These are phyloP conservation scores for Nanger granti DNA, from an alignment of 2,113 vertebrate species.

Conservation along the genomic window DNA sequence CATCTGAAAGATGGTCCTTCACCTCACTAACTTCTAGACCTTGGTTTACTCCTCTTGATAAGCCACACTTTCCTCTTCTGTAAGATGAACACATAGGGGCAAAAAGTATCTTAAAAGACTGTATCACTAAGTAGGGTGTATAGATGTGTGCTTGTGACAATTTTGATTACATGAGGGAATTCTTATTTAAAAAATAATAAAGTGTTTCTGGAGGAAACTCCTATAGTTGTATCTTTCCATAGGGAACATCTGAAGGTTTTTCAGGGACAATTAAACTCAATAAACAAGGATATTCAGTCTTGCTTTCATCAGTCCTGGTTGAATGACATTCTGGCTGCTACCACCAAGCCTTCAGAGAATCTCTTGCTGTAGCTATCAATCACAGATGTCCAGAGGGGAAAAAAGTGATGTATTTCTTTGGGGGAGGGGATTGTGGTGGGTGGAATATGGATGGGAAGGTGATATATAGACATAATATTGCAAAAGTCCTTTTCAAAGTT, in stretches of 20 bases:
- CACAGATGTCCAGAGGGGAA: background rate
- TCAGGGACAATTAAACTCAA: background rate
- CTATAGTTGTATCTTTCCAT: background rate
- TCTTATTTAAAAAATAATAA: background rate
- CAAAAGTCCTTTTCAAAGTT: background rate
- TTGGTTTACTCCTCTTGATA: background rate
- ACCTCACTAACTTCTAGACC: background rate
- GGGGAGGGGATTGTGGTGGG: background rate
- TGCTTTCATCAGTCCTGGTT: background rate
- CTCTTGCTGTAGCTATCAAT: background rate
- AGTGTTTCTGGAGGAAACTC: slow-evolving; percentile 4
- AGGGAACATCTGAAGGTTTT: background rate
- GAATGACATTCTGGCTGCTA: background rate
- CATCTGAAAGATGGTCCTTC: background rate
- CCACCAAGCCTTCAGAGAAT: background rate
- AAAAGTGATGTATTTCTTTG: background rate
- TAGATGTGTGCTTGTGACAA: background rate
- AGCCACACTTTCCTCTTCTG: background rate
- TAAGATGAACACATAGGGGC: background rate
- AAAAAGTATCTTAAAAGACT: background rate
- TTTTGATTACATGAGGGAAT: background rate
- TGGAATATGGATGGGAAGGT: background rate
- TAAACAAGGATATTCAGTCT: background rate
- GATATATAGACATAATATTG: background rate
- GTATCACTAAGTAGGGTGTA: background rate